Conservation (phyloP, 1,140 invertebrate genomes). For the Asbolus verrucosus region DNA sequence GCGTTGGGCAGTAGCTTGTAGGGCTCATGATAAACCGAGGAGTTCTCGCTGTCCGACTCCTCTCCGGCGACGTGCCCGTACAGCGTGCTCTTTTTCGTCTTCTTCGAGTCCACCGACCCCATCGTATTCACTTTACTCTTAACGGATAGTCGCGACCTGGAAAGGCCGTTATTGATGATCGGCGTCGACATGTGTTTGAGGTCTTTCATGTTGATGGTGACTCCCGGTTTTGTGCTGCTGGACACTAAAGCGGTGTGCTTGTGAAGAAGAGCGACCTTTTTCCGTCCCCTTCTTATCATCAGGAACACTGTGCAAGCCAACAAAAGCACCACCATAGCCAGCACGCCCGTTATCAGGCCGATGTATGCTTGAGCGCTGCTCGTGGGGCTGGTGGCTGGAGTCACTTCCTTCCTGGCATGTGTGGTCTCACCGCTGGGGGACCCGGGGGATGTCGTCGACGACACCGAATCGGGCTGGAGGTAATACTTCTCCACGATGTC, state of each 20-base stretch:
- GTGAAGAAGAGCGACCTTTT: constrained; percentile 75
- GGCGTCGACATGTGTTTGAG: constrained; percentile 70
- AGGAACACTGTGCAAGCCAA: constrained; percentile 77
- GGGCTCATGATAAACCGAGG: constrained; percentile 73
- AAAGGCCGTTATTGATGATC: constrained; percentile 70
- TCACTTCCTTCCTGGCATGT: constrained; percentile 67
- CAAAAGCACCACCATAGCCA: constrained; percentile 79
- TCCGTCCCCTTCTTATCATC: constrained; percentile 77
- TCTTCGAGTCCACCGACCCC: constrained; percentile 55
- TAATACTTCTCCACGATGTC: constrained; percentile 66
- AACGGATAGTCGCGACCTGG: constrained; percentile 67
- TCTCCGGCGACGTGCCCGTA: constrained; percentile 67
- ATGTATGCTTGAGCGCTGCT: constrained; percentile 78
- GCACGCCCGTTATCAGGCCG: constrained; percentile 81
- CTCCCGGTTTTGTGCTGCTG: constrained; percentile 65
- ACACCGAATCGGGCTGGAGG: constrained; percentile 59
- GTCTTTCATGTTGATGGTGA: constrained; percentile 78
- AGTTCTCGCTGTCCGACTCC: constrained; percentile 72
- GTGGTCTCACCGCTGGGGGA: constrained; percentile 59
- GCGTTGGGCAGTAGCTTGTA: constrained; percentile 69
- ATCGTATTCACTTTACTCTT: constrained; percentile 64
- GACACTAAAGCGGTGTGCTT: constrained; percentile 74
- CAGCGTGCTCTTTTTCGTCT: constrained; percentile 61
- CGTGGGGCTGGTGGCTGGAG: constrained; percentile 75
- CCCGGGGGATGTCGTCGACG: constrained; percentile 59